Base-by-base conservation (phyloP, 2,888 invertebrate species). In the Lobophora halterata region DNA sequence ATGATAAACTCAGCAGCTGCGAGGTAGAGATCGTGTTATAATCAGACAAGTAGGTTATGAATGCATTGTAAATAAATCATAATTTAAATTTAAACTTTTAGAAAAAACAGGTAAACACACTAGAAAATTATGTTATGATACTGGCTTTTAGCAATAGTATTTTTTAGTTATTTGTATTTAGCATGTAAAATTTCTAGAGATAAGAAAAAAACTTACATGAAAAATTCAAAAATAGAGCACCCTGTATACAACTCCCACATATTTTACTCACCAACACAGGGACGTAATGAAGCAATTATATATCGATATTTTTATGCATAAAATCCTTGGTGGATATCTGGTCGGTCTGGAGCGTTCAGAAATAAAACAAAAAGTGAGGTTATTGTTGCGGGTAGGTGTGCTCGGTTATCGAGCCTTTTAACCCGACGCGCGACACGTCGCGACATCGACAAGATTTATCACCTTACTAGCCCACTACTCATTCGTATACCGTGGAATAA, bases 231-330 rank as follows among this genome's bases (percentile, higher is more conserved):
- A 69, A 61, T 44, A 57, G 48, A 76, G 40, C 87, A 65, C 49
- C 79, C 87, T 85, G 79, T 87, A 71, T 71, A 64, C 55, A 58
- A 80, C 83, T 86, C 85, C 83, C 85, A 86, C 87, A 86, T 87
- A 87, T 87, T 85, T 87, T 83, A 87, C 76, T 79, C 82, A 81
- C 80, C 78, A 85, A 83, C 81, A 80, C 78, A 85, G 76, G 76
- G 85, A 83, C 85, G 87, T 87, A 87, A 87, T 87, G 87, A 87
- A 87, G 87, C 87, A 87, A 87, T 87, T 87, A 87, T 87, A 87
- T 83, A 87, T 86, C 87, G 86, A 86, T 87, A 87, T 86, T 86
- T 87, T 86, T 86, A 82, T 86, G 86, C 87, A 86, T 86, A 86
- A 86, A 85, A 87, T 82, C 78, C 82, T 82, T 78, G 76, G 82